These are phyloP conservation scores for Ariopsis seemanni DNA, from an alignment of 2,113 vertebrate species.

Conservation along the genomic window DNA sequence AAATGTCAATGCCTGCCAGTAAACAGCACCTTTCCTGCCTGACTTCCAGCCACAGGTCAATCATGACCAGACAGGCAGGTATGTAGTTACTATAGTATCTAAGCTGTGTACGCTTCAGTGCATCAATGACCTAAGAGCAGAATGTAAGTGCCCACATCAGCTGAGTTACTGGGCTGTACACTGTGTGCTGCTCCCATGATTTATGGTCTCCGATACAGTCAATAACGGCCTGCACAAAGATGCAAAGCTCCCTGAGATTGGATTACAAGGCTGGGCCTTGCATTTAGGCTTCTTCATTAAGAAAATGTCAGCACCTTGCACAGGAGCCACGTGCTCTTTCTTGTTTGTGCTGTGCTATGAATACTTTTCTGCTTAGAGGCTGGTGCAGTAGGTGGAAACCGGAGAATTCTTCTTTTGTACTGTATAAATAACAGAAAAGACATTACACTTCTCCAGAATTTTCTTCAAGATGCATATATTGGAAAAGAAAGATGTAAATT, in stretches of 20 bases:
- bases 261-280: conserved; percentile 51
- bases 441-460: neutral
- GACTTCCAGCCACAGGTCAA: conserved; percentile 8
- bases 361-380: neutral
- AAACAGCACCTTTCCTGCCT: conserved; percentile 53
- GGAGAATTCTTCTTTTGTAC: too few relatives aligned
- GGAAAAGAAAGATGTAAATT: neutral
- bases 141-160: conserved; percentile 60
- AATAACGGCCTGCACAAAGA: conserved; percentile 68
- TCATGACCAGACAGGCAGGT: conserved; percentile 32
- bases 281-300: conserved; percentile 60
- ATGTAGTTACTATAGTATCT: conserved; percentile 55
- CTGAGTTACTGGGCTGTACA: conserved; percentile 56
- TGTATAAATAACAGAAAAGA: neutral
- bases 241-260: conserved; percentile 61
- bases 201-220: conserved; percentile 70
- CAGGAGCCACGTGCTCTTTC: neutral
- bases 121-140: conserved; percentile 60
- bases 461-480: neutral
- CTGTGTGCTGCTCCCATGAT: conserved; percentile 60
- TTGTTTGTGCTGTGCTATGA: conserved; percentile 13
- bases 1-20: conserved; percentile 64
- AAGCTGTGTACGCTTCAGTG: conserved; percentile 43
- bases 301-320: conserved; percentile 49
- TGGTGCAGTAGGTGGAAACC: neutral